Evolutionary conservation across 23 tunicate genomes (phyloP).

Genomic region (Clavelina lepadiformis): DNA sequence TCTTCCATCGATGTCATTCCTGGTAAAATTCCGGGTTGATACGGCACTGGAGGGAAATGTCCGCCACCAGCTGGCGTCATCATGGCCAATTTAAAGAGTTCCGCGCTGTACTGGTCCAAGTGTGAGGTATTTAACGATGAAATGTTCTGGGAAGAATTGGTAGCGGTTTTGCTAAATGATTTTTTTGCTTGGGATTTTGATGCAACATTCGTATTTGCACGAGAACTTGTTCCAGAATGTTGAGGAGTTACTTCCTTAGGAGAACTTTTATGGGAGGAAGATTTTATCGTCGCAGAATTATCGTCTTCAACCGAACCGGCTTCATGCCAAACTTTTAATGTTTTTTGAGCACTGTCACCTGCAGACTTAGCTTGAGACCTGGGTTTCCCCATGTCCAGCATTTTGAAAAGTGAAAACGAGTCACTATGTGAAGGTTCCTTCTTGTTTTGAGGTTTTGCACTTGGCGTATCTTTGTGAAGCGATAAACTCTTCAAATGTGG

Average conservation of each 20-base stretch:
- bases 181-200: neutral
- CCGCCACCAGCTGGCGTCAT: conserved; percentile 29
- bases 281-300: too few relatives aligned
- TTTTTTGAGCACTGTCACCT: neutral
- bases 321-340: neutral
- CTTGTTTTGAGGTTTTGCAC: neutral
- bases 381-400: too few relatives aligned
- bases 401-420: too few relatives aligned
- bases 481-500: neutral
- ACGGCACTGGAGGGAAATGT: neutral
- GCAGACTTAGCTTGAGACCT: too few relatives aligned
- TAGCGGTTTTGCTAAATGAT: neutral
- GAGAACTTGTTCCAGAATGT: too few relatives aligned
- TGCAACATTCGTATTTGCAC: too few relatives aligned
- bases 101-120: conserved; percentile 37
- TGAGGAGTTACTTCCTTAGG: too few relatives aligned
- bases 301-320: neutral
- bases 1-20: conserved; percentile 19
- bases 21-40: too few relatives aligned
- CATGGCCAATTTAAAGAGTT: conserved; percentile 34
- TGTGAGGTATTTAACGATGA: neutral
- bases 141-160: neutral
- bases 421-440: too few relatives aligned
- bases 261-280: too few relatives aligned
- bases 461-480: neutral